Evolutionary conservation across 2,888 invertebrate species (phyloP).

Genomic region (Odontomyia ornata): DNA sequence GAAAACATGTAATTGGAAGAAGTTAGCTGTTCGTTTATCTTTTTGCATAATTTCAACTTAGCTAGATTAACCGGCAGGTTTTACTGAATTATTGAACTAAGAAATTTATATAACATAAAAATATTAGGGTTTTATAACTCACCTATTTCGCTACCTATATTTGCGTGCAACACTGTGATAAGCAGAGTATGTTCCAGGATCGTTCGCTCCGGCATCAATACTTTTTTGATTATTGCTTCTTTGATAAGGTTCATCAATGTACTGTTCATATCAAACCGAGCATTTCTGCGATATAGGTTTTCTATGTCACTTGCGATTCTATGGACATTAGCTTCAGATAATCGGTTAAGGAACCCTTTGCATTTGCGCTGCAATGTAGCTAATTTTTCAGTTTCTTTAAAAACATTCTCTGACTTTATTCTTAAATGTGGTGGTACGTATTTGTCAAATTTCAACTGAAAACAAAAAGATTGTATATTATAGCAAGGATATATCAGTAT

Average conservation of each 20-base stretch:
- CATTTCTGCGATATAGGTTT: slow-evolving; percentile 78
- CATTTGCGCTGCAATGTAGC: slow-evolving; percentile 78
- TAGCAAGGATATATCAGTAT: background rate
- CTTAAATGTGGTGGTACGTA: slow-evolving; percentile 81
- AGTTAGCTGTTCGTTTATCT: too few species aligned
- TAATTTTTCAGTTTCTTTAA: slow-evolving; percentile 69
- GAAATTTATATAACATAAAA: too few species aligned
- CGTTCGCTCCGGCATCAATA: slow-evolving; percentile 76
- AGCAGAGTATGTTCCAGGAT: slow-evolving; percentile 86
- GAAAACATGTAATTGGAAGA: too few species aligned
- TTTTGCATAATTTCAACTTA: too few species aligned
- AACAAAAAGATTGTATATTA: slow-evolving; percentile 13
- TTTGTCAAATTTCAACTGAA: slow-evolving; percentile 66
- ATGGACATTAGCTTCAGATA: slow-evolving; percentile 88
- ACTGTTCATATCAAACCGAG: slow-evolving; percentile 84
- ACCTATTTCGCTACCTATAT: slow-evolving; percentile 92
- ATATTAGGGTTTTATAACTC: slow-evolving; percentile 33
- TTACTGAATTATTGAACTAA: too few species aligned
- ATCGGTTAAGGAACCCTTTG: slow-evolving; percentile 86
- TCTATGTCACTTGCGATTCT: slow-evolving; percentile 83
- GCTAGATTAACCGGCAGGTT: too few species aligned
- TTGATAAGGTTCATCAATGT: slow-evolving; percentile 75
- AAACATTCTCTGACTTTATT: slow-evolving; percentile 57
- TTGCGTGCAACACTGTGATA: slow-evolving; percentile 85
- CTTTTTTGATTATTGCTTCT: slow-evolving; percentile 72